phyloP scores from a whole-genome alignment of 2,888 invertebrate genomes.

The Chironomus tentans region DNA sequence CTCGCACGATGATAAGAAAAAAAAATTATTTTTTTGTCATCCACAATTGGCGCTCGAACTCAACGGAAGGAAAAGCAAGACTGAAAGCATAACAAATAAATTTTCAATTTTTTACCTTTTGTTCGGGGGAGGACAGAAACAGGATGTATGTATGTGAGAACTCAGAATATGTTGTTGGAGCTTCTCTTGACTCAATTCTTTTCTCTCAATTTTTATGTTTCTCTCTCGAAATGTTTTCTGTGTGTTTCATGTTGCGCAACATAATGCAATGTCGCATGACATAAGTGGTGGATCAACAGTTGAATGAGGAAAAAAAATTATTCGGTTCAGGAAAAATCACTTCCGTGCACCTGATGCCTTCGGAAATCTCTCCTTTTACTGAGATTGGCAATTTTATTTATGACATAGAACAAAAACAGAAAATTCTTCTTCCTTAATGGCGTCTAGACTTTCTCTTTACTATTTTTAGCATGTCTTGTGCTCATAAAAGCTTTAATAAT shows the following conservation, averaged over 20 bases:
- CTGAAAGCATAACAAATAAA: constrained; percentile 24
- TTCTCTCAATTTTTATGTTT: neutral
- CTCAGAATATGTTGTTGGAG: neutral
- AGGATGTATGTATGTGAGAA: constrained; percentile 7
- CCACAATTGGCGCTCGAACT: neutral
- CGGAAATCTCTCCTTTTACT: neutral
- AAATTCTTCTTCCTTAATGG: neutral
- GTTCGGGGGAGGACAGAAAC: constrained; percentile 8
- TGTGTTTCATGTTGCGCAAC: neutral
- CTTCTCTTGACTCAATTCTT: neutral
- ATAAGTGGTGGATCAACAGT: constrained; percentile 11
- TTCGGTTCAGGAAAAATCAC: neutral
- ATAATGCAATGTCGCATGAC: neutral
- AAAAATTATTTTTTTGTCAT: neutral
- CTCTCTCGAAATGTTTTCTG: neutral
- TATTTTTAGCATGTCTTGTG: neutral
- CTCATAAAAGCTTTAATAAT: neutral
- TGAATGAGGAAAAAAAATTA: neutral
- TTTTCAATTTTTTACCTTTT: constrained; percentile 7
- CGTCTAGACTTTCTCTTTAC: neutral
- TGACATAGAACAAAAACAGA: neutral
- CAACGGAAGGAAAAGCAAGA: constrained; percentile 21
- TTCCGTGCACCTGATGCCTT: constrained; percentile 23
- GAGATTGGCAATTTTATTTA: neutral
- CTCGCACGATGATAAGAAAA: neutral